phyloP scores from a whole-genome alignment of 2,113 vertebrate species.

The Cheirogaleus medius region DNA sequence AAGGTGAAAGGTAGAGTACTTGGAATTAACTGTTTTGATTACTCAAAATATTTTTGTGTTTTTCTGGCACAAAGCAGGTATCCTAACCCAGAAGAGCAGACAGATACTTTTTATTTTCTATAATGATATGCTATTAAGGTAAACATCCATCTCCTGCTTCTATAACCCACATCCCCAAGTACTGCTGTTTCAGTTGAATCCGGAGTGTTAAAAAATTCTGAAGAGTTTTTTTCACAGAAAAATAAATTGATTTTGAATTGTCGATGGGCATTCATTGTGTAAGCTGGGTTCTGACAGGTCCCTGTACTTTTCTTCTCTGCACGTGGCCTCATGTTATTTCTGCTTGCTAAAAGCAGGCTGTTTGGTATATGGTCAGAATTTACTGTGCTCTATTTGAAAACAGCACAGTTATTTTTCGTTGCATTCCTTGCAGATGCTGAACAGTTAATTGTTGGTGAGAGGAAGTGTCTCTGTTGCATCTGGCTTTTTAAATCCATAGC shows the following conservation, averaged over 20 bases:
- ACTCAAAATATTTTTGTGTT: not conserved
- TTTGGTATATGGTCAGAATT: not conserved
- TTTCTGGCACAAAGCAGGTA: not conserved
- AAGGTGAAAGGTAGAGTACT: not conserved
- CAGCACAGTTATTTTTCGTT: not conserved
- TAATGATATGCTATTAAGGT: not conserved
- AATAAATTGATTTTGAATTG: not conserved
- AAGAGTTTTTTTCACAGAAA: not conserved
- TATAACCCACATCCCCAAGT: not conserved
- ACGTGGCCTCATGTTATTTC: not conserved
- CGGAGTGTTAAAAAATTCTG: not conserved
- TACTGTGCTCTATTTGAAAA: not conserved
- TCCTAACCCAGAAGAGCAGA: not conserved
- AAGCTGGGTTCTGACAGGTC: not conserved
- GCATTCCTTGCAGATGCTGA: not conserved
- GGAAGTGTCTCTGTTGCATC: not conserved
- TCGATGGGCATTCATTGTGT: not conserved
- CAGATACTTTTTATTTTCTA: not conserved
- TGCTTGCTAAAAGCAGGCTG: not conserved
- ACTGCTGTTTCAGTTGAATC: not conserved
- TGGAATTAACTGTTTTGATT: constrained; percentile 40
- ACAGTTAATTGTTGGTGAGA: not conserved
- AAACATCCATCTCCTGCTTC: not conserved
- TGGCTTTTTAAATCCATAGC: not conserved
- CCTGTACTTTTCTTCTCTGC: not conserved